Base-by-base conservation (phyloP, 2,888 invertebrate genomes). In the Ormia ochracea region DNA sequence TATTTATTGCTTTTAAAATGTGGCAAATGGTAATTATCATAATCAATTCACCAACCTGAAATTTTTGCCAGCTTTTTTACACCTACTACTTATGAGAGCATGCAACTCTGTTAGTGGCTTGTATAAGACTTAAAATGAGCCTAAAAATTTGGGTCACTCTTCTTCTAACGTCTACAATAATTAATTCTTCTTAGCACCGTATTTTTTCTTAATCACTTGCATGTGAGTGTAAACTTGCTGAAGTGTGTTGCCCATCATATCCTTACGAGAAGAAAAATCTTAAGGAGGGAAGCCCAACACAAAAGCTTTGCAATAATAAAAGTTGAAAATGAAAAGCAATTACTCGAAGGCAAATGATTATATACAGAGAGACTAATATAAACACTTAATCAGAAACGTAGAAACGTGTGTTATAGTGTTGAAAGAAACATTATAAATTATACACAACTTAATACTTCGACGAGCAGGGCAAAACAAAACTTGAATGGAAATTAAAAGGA, bases 271-370 rank as follows among this genome's bases (percentile, higher is more conserved):
- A 14, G 56, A 54, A 54, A 1, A 63, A 58, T 48, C 19, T 38
- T 17, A 45, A 61, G 59, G 10, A 50, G 17, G 17, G 33, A 45
- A 48, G n/a, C n/a, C n/a, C n/a, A n/a, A 50, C 19, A 50, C 14
- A 59, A 50, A 72, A 59, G 14, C 12, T 56, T 68, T 43, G 7
- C 33, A 54, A 63, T n/a, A n/a, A n/a, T 19, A 52, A 36, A 74
- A 58, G 65, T 66, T 65, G 36, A 50, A 58, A 79, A 75, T 79
- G 69, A 75, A 74, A 79, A 79, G 65, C 74, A 75, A 75, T 70
- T 52, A 75, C 75, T 70, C 38, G 10, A 65, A 79, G 78, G 78
- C 69, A 78, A 59, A 59, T 52, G 65, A 52, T 56, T 19, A 56
- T 5, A 43, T 19, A 41, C 41, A 17, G 31, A 33, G n/a, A 23